These are phyloP conservation scores for Stenodera caucasica DNA, from an alignment of 2,888 invertebrate species.

Conservation along the genomic window DNA sequence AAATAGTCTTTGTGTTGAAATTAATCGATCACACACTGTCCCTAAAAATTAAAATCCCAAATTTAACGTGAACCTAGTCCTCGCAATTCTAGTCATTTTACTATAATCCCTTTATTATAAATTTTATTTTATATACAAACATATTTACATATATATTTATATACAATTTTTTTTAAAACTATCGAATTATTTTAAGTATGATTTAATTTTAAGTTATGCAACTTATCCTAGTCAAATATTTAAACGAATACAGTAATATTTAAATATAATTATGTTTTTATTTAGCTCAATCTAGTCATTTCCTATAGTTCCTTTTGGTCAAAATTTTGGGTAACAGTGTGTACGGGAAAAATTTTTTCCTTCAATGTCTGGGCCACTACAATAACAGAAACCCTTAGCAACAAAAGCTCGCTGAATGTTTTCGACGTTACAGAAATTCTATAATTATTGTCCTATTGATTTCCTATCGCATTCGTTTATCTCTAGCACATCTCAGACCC, in stretches of 20 bases:
- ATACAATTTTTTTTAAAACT: too few relatives aligned
- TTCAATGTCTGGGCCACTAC: conserved; percentile 38
- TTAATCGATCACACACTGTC: conserved; percentile 42
- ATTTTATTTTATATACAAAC: not conserved
- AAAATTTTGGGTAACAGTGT: conserved; percentile 26
- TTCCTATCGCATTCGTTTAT: conserved; percentile 45
- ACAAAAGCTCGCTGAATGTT: conserved; percentile 36
- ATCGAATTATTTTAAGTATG: not conserved
- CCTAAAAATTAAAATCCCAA: conserved; percentile 14
- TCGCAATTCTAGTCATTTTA: conserved; percentile 4
- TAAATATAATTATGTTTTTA: conserved; percentile 4
- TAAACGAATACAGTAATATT: too few relatives aligned
- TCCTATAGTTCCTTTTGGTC: conserved; percentile 12
- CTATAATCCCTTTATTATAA: not conserved
- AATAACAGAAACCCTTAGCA: conserved; percentile 33
- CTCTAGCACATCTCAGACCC: conserved; percentile 40
- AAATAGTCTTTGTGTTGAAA: not conserved
- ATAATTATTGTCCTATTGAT: conserved; percentile 47
- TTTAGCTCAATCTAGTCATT: conserved; percentile 3
- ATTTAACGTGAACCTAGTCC: not conserved
- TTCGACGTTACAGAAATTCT: conserved; percentile 42
- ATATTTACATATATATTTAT: too few relatives aligned
- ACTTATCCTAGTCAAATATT: conserved; percentile 1
- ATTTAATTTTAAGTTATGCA: not conserved
- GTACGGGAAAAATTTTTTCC: conserved; percentile 9